Conservation (phyloP, 2,113 vertebrate genomes). For the Turnix velox region DNA sequence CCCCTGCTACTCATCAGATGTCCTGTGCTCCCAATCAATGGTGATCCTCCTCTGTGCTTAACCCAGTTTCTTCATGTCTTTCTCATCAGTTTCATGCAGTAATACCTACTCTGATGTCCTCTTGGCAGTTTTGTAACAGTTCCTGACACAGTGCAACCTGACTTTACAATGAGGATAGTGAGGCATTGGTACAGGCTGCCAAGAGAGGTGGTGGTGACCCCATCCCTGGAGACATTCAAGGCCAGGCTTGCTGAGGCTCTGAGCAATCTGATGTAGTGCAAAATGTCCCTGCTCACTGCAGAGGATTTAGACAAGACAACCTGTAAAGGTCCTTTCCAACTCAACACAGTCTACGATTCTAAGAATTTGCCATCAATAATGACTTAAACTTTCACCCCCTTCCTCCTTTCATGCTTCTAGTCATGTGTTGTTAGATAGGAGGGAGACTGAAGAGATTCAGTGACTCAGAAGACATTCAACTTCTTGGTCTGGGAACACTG, state of each 20-base stretch:
- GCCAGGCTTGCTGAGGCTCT: too few species aligned
- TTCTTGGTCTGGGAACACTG: not conserved
- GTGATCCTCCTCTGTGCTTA: not conserved
- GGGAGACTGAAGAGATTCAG: not conserved
- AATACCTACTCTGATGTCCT: not conserved
- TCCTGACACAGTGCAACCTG: not conserved
- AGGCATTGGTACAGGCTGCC: too few species aligned
- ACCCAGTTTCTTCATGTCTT: not conserved
- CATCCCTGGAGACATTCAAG: too few species aligned
- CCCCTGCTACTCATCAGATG: not conserved
- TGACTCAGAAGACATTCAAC: constrained; percentile 27
- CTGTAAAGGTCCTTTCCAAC: too few species aligned
- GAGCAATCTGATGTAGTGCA: too few species aligned
- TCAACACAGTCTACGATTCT: too few species aligned
- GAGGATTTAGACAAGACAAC: too few species aligned
- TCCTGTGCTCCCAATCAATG: not conserved
- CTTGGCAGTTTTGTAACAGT: not conserved
- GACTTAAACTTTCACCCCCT: not conserved
- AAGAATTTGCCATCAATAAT: not conserved
- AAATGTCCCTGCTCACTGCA: too few species aligned
- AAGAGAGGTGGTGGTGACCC: too few species aligned
- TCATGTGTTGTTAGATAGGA: not conserved
- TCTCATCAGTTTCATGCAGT: not conserved
- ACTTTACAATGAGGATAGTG: too few species aligned
- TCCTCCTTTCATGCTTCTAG: not conserved